phyloP scores from a whole-genome alignment of 2,113 vertebrate species.

The Cochlearius cochlearius region DNA sequence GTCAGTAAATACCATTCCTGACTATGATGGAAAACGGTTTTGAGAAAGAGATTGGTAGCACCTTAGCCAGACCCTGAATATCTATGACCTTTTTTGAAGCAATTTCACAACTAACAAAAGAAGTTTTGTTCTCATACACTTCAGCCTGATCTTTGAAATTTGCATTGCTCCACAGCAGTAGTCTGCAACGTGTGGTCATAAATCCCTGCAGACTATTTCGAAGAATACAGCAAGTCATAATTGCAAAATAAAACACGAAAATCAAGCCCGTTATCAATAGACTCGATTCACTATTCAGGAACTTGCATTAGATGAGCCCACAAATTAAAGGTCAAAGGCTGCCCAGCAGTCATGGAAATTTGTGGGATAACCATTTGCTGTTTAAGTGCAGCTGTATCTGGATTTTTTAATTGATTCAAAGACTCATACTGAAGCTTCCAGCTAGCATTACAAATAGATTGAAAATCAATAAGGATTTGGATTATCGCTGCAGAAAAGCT shows the following conservation, averaged over 20 bases:
- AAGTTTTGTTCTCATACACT: neutral
- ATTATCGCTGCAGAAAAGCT: neutral
- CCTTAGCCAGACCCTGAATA: neutral
- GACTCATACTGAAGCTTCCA: neutral
- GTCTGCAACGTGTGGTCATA: neutral
- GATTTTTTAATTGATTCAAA: neutral
- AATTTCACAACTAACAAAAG: neutral
- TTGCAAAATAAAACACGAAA: neutral
- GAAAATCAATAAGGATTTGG: slow-evolving; percentile 7
- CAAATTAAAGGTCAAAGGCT: neutral
- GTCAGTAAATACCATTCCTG: neutral
- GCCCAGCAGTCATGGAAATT: neutral
- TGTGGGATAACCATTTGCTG: neutral
- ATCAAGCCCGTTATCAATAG: neutral
- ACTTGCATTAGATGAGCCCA: neutral
- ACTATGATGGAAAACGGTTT: neutral
- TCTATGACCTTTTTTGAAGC: neutral
- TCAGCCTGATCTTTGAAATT: neutral
- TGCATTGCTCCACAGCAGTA: neutral
- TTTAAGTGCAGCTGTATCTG: neutral
- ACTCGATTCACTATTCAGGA: neutral
- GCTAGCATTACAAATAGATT: neutral
- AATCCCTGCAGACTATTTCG: neutral
- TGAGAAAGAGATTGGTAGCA: neutral
- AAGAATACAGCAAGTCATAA: neutral